A percentile compares a stretch with the other conserved stretches of the same genome.
phyloP scores from a whole-genome alignment of 1,140 invertebrate genomes.

The Zaprionus gabonicus region DNA sequence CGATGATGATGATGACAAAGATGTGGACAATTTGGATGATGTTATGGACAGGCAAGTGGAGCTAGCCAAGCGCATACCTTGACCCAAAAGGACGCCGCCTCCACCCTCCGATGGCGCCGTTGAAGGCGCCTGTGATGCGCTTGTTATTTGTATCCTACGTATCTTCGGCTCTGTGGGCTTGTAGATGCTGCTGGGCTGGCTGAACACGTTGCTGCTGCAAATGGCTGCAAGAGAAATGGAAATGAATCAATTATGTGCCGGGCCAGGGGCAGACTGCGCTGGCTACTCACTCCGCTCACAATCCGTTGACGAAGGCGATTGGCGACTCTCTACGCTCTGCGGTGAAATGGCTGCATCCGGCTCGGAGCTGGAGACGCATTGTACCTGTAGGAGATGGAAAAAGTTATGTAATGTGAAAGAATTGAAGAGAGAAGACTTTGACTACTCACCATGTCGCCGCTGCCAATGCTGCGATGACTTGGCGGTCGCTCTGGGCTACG shows the following conservation, averaged over 20 bases:
- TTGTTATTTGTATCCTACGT: conserved; percentile 71
- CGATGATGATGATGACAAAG: conserved; percentile 29
- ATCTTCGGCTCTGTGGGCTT: conserved; percentile 82
- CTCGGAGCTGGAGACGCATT: conserved; percentile 93
- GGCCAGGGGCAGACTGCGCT: neutral
- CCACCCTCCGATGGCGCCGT: neutral
- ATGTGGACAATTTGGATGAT: conserved; percentile 54
- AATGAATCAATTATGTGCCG: neutral
- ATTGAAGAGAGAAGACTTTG: neutral
- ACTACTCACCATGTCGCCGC: conserved; percentile 79
- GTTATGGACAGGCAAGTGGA: conserved; percentile 60
- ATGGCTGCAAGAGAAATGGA: conserved; percentile 26
- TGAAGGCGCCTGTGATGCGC: conserved; percentile 55
- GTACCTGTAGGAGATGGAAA: conserved; percentile 87
- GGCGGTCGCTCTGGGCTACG: conserved; percentile 78
- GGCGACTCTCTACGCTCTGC: conserved; percentile 72
- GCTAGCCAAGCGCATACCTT: conserved; percentile 70
- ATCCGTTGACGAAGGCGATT: conserved; percentile 80
- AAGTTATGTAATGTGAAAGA: neutral
- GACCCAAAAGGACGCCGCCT: conserved; percentile 45
- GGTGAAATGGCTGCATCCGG: conserved; percentile 87
- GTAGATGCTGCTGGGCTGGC: conserved; percentile 67
- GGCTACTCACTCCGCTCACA: conserved; percentile 71
- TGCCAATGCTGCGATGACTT: conserved; percentile 81
- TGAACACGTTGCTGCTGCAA: conserved; percentile 57